These are phyloP conservation scores for Panurus biarmicus DNA, from an alignment of 2,113 vertebrate genomes.

Conservation along the genomic window DNA sequence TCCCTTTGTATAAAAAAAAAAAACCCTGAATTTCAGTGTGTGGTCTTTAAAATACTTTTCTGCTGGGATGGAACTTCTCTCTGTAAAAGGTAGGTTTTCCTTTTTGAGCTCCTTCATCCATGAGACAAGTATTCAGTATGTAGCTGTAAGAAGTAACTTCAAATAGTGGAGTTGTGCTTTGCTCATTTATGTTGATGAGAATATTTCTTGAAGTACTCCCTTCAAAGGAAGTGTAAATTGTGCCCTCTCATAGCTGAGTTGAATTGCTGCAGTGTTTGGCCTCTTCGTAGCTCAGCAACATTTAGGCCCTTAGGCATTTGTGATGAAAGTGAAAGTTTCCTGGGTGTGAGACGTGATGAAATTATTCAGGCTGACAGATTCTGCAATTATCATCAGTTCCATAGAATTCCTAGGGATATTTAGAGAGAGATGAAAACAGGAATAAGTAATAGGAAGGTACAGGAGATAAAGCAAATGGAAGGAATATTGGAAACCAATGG, in stretches of 20 bases:
- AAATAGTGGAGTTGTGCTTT: not conserved
- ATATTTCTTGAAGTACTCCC: not conserved
- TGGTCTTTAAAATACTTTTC: not conserved
- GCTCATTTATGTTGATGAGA: not conserved
- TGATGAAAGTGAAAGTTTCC: not conserved
- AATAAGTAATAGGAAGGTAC: not conserved
- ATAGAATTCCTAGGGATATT: not conserved
- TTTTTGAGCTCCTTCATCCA: not conserved
- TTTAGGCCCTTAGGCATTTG: not conserved
- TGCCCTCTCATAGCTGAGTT: not conserved
- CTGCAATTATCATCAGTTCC: not conserved
- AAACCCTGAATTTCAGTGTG: not conserved
- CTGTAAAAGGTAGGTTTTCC: slow-evolving; percentile 52
- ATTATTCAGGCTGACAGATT: not conserved
- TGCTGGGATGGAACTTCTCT: slow-evolving; percentile 56
- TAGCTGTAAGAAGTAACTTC: not conserved
- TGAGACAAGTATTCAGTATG: not conserved
- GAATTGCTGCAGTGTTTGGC: not conserved
- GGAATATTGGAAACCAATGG: not conserved
- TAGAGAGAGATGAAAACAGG: not conserved
- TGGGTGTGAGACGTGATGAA: rapidly evolving
- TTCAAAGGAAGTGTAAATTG: not conserved
- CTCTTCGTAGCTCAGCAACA: not conserved
- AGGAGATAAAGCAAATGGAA: not conserved
- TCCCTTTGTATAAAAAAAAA: not conserved